Base-by-base conservation (phyloP, 2,888 invertebrate species). In the Allophyes oxyacanthae region DNA sequence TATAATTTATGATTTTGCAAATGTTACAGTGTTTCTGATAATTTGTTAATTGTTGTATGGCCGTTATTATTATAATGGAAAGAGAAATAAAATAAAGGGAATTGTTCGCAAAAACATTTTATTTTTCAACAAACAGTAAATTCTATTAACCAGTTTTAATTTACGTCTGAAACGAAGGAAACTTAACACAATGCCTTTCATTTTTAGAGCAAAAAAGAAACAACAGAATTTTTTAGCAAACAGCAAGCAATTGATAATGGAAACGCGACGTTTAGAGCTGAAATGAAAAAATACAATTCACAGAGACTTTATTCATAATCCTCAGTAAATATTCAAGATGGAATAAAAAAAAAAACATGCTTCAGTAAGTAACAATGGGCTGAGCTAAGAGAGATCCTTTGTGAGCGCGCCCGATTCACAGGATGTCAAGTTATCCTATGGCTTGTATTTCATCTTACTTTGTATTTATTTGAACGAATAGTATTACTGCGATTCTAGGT, bases 361-460 rank as follows among this genome's bases (percentile, higher is more conserved):
- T 64, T 64, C 68, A 69, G 51, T 64, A 56, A 71, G 60, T 72
- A 69, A 74, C 69, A 74, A 76, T 74, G 55, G 66, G 10, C 53
- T 56, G 48, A n/a, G n/a, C n/a, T n/a, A n/a, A n/a, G 61, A 38
- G 55, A 70, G 46, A 26, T 48, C 59, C 64, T 75, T 75, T 75
- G 73, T 73, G 46, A 41, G 9, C 30, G 50, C 36, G 33, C 53
- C 55, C 55, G 49, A 64, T 59, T 49, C 58, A 53, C 40, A 56
- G 43, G 58, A 67, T 67, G 70, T 72, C 72, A 64, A 75, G 64
- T 61, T 60, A 51, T 59, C 55, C 50, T 55, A 54, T 60, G 64
- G 64, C 58, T 64, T 70, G 66, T 54, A 58, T 73, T 67, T 46
- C 67, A 55, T 65, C 38, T 44, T 43, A 10, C 43, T 64, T 67